phyloP scores from a whole-genome alignment of 2,113 vertebrate species.

The Tragelaphus buxtoni region DNA sequence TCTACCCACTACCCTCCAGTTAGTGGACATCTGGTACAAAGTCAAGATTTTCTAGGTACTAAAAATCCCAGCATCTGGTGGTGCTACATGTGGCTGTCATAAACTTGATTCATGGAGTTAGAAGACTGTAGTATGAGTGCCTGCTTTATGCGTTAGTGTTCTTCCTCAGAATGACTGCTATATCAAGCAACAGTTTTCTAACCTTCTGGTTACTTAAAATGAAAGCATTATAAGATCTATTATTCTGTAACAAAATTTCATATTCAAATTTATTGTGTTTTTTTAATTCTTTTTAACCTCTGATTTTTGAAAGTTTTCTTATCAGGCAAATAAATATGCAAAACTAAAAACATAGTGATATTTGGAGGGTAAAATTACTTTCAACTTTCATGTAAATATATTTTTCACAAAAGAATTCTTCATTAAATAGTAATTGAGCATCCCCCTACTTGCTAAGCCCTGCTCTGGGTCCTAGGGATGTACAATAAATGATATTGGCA shows the following conservation, averaged over 20 bases:
- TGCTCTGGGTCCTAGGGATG: background rate
- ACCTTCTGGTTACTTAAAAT: slow-evolving; percentile 33
- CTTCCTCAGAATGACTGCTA: background rate
- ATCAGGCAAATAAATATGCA: background rate
- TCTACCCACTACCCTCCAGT: background rate
- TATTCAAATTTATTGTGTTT: background rate
- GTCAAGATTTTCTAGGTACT: slow-evolving; percentile 39
- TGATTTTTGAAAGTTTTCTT: background rate
- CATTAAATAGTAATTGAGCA: background rate
- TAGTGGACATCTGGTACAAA: background rate
- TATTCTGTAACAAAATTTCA: background rate
- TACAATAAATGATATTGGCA: background rate
- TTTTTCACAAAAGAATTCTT: background rate
- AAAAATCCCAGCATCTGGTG: slow-evolving; percentile 45
- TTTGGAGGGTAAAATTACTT: background rate
- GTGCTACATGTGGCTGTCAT: background rate
- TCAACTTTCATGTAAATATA: background rate
- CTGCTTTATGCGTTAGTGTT: background rate
- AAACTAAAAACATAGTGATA: background rate
- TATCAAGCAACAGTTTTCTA: background rate
- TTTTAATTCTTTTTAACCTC: background rate
- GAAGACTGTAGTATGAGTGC: slow-evolving; percentile 5
- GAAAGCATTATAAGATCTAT: background rate
- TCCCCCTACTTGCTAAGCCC: background rate
- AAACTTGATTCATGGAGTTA: slow-evolving; percentile 42